Conservation (phyloP, 1,140 invertebrate species). For the Parasteatoda tepidariorum region DNA sequence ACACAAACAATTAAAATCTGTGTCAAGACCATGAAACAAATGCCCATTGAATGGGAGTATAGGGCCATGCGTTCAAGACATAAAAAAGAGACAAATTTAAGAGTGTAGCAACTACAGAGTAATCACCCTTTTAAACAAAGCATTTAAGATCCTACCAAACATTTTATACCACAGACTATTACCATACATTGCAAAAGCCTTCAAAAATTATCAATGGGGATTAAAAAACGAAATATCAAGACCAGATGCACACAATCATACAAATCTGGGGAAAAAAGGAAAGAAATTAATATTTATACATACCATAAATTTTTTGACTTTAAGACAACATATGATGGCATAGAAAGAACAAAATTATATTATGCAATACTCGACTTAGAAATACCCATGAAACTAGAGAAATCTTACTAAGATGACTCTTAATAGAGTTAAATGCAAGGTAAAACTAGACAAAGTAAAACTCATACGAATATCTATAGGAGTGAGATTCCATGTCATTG, state of each 20-base stretch:
- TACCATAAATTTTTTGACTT: neutral
- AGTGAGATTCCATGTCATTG: too few species aligned
- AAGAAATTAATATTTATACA: slow-evolving; percentile 2
- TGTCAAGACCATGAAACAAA: neutral
- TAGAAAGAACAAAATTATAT: neutral
- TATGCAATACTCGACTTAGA: neutral
- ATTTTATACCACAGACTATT: neutral
- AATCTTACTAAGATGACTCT: neutral
- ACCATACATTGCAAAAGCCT: neutral
- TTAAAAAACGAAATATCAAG: neutral
- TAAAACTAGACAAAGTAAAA: too few species aligned
- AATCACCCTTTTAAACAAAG: neutral
- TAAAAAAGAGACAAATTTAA: neutral
- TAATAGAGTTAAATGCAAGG: too few species aligned
- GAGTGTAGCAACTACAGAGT: neutral
- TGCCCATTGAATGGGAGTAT: neutral
- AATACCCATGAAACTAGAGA: neutral
- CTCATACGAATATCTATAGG: too few species aligned
- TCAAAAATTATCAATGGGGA: neutral
- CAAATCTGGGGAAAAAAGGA: neutral
- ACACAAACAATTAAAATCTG: too few species aligned
- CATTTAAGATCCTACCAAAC: neutral
- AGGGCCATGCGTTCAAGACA: neutral
- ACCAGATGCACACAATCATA: neutral
- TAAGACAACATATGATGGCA: neutral